A percentile compares a stretch with the other conserved stretches of the same genome.
phyloP scores from a whole-genome alignment of 1,140 invertebrate genomes.

The Portunus trituberculatus region DNA sequence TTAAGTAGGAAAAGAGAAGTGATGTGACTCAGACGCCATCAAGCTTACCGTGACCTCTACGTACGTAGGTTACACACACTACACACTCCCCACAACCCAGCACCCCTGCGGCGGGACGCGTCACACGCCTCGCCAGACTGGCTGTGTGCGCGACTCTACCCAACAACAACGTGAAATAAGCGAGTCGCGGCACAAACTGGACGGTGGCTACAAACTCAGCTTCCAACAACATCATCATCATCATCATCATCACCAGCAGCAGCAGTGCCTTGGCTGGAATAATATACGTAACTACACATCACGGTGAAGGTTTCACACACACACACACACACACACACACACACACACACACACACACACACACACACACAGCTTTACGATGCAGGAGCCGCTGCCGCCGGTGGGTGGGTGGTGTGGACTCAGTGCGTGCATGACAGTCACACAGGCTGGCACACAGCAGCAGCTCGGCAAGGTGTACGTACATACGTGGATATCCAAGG shows the following conservation, averaged over 20 bases:
- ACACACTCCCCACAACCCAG: background rate
- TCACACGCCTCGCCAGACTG: background rate
- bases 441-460: background rate
- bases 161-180: background rate
- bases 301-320: background rate
- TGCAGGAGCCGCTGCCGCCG: background rate
- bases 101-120: background rate
- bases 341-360: background rate
- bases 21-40: background rate
- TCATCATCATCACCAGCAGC: background rate
- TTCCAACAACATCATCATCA: background rate
- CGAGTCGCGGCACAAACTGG: slow-evolving; percentile 6
- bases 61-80: background rate
- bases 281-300: background rate
- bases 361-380: background rate
- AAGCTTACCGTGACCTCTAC: background rate
- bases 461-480: background rate
- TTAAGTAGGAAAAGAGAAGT: slow-evolving; percentile 3
- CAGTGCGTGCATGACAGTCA: background rate
- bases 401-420: background rate
- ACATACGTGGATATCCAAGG: background rate
- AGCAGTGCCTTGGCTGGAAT: background rate
- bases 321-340: background rate
- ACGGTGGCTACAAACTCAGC: background rate
- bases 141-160: background rate